phyloP scores from a whole-genome alignment of 2,888 invertebrate species.

The Frankliniella intonsa region DNA sequence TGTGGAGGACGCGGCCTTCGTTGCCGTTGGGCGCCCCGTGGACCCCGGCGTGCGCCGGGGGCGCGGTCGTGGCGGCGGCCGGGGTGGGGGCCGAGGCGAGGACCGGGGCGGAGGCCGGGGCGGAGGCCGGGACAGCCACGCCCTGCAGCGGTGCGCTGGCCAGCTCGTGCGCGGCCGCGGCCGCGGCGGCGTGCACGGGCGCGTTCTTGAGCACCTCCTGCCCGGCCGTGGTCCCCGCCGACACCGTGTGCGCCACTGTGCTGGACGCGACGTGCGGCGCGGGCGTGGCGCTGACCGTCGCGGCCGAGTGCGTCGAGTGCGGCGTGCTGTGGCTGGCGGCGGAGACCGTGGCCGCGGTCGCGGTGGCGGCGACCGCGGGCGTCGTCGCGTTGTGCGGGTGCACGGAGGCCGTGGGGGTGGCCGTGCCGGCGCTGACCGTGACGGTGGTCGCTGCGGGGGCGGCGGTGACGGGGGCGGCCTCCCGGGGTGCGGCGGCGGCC shows the following conservation, averaged over 20 bases:
- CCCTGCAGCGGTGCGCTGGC: no score
- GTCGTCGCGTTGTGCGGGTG: not conserved
- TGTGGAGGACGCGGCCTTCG: not conserved
- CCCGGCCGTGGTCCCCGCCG: not conserved
- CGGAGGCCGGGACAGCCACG: no score
- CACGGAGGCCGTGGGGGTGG: not conserved
- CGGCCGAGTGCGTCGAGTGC: not conserved
- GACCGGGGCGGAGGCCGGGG: not conserved
- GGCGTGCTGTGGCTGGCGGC: not conserved
- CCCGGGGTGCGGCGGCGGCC: not conserved
- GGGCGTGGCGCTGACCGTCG: not conserved
- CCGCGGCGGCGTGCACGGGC: not conserved
- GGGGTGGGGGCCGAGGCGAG: not conserved
- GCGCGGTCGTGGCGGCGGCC: not conserved
- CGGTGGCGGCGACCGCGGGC: not conserved
- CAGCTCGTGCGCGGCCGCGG: not conserved
- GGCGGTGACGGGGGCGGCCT: no score
- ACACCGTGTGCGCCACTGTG: not conserved
- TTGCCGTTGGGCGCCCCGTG: not conserved
- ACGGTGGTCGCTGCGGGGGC: not conserved
- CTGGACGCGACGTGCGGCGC: not conserved
- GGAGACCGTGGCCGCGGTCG: not conserved
- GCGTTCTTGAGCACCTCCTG: not conserved
- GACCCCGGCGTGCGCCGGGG: not conserved
- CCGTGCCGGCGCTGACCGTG: not conserved